These are phyloP conservation scores for Paracentrotus lividus DNA, from an alignment of 53 echinoderm and acorn worm genomes.

Conservation along the genomic window DNA sequence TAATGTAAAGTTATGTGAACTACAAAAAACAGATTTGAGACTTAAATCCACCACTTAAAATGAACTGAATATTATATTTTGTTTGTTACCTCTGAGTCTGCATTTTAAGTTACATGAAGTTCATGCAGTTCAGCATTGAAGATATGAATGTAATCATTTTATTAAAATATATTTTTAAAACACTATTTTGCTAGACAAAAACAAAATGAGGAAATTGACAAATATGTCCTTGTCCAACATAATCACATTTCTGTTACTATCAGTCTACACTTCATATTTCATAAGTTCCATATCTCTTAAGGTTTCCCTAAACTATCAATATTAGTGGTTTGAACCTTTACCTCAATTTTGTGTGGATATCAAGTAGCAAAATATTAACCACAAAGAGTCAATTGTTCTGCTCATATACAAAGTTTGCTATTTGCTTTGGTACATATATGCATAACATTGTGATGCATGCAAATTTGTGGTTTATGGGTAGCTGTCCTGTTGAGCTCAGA, in stretches of 20 bases:
- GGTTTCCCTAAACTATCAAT: not conserved
- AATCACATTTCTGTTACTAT: not conserved
- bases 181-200: not conserved
- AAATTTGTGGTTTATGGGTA: conserved; percentile 41
- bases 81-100: too few relatives aligned
- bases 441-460: conserved; percentile 6
- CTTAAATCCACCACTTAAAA: too few relatives aligned
- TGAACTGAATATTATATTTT: too few relatives aligned
- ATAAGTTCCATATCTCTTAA: not conserved
- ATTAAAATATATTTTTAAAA: too few relatives aligned
- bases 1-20: too few relatives aligned
- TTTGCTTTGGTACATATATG: conserved; percentile 19
- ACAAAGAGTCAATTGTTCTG: not conserved
- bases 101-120: too few relatives aligned
- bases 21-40: too few relatives aligned
- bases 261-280: not conserved
- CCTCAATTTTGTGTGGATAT: not conserved
- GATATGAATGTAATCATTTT: too few relatives aligned
- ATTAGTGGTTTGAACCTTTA: not conserved
- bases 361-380: not conserved
- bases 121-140: too few relatives aligned
- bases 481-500: conserved; percentile 27
- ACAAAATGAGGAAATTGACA: not conserved
- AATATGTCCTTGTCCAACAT: not conserved
- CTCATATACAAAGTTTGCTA: conserved; percentile 27